These are phyloP conservation scores for Salmo trutta DNA, from an alignment of 2,797 vertebrate genomes.

Conservation along the genomic window DNA sequence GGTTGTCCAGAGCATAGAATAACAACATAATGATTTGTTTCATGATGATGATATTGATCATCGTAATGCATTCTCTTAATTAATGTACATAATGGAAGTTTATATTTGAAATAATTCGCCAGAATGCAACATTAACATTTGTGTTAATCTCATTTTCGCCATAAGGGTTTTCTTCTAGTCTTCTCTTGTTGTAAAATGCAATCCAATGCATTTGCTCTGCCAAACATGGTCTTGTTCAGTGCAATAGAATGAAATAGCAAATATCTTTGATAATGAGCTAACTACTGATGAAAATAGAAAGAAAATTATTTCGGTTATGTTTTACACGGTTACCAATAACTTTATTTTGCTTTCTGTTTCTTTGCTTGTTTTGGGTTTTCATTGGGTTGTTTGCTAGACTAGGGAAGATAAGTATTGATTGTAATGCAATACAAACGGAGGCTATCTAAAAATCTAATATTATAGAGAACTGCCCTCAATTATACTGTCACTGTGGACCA, in stretches of 20 bases:
- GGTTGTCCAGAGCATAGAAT: conserved; percentile 11
- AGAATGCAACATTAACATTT: conserved; percentile 23
- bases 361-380: conserved; percentile 36
- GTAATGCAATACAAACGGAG: conserved; percentile 21
- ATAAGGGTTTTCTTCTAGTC: conserved; percentile 27
- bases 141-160: not conserved
- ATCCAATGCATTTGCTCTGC: conserved; percentile 18
- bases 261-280: conserved; percentile 47
- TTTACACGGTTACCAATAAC: conserved; percentile 59
- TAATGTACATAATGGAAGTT: conserved; percentile 20
- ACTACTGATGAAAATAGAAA: conserved; percentile 24
- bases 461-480: conserved; percentile 14
- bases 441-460: conserved; percentile 14
- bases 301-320: conserved; percentile 42
- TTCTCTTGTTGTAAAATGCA: conserved; percentile 33
- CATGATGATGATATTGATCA: conserved; percentile 16
- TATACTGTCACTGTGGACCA: conserved; percentile 14
- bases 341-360: conserved; percentile 31
- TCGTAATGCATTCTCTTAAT: conserved; percentile 10
- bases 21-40: conserved; percentile 11
- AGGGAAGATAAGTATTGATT: not conserved
- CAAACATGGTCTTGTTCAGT: not conserved
- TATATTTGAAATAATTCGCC: conserved; percentile 21
- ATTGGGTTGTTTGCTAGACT: conserved; percentile 30
- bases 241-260: conserved; percentile 25